These are phyloP conservation scores for Hydrotaea diabolus DNA, from an alignment of 2,888 invertebrate genomes.

Conservation along the genomic window DNA sequence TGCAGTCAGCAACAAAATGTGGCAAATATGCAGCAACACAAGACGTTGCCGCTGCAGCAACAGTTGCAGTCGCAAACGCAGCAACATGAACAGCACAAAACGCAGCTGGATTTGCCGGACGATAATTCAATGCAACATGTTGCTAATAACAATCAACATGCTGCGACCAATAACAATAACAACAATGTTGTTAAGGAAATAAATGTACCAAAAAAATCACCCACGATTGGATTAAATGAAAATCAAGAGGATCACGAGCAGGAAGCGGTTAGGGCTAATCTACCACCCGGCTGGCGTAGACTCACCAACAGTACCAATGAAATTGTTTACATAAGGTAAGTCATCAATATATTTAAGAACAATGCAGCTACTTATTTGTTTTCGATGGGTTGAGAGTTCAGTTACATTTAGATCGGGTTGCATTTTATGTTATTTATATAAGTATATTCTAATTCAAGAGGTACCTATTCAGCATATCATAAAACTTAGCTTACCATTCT, in stretches of 20 bases:
- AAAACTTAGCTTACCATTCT: too few relatives aligned
- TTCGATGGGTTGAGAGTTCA: too few relatives aligned
- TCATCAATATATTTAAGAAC: constrained; percentile 53
- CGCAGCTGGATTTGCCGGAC: constrained; percentile 64
- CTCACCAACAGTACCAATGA: constrained; percentile 85
- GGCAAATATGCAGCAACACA: constrained; percentile 49
- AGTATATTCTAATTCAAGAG: too few relatives aligned
- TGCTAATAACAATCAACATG: constrained; percentile 68
- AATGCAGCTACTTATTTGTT: too few relatives aligned
- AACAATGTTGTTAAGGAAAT: constrained; percentile 45
- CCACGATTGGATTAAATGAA: constrained; percentile 52
- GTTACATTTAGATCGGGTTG: too few relatives aligned
- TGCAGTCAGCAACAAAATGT: constrained; percentile 25
- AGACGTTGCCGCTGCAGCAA: constrained; percentile 59
- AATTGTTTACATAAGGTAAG: constrained; percentile 90
- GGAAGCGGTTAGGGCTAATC: constrained; percentile 80
- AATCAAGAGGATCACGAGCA: constrained; percentile 55
- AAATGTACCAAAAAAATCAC: constrained; percentile 48
- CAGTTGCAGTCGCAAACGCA: constrained; percentile 69
- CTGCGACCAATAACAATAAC: constrained; percentile 58
- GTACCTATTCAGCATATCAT: too few relatives aligned
- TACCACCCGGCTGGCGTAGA: constrained; percentile 91
- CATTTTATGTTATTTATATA: too few relatives aligned
- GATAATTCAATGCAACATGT: constrained; percentile 67
- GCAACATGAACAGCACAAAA: constrained; percentile 53